Evolutionary conservation across 2,888 invertebrate genomes (phyloP).

Genomic region (Balanococcus diminutus): DNA sequence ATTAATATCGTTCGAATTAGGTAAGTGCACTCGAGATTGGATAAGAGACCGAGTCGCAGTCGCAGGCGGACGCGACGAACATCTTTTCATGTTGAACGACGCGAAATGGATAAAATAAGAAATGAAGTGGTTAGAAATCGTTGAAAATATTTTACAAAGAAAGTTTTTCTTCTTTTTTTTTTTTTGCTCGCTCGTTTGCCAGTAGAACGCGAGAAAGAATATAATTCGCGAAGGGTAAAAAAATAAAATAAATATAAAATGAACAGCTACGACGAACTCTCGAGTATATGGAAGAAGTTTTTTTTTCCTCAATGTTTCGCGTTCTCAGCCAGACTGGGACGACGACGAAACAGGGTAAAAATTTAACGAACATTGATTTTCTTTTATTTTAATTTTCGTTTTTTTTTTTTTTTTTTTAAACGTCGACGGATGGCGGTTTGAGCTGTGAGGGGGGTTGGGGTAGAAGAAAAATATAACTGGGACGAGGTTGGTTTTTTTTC

Average conservation of each 20-base stretch:
- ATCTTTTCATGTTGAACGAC: conserved; percentile 12
- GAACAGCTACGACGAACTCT: neutral
- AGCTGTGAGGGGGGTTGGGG: neutral
- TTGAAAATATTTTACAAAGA: conserved; percentile 21
- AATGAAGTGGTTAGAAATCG: conserved; percentile 20
- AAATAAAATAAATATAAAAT: conserved; percentile 13
- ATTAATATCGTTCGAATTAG: conserved; percentile 31
- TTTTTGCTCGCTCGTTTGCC: neutral
- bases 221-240: neutral
- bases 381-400: conserved; percentile 27
- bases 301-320: neutral
- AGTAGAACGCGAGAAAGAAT: neutral
- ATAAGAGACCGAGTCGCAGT: no score
- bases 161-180: neutral
- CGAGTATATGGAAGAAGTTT: conserved; percentile 17
- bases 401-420: neutral
- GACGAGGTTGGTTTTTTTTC: neutral
- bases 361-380: conserved; percentile 31
- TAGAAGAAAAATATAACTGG: neutral
- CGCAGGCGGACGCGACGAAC: neutral
- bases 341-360: neutral
- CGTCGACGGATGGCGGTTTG: neutral
- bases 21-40: neutral
- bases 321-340: neutral
- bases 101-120: conserved; percentile 6